These are phyloP conservation scores for Motacilla alba DNA, from an alignment of 2,113 vertebrate genomes.

Conservation along the genomic window DNA sequence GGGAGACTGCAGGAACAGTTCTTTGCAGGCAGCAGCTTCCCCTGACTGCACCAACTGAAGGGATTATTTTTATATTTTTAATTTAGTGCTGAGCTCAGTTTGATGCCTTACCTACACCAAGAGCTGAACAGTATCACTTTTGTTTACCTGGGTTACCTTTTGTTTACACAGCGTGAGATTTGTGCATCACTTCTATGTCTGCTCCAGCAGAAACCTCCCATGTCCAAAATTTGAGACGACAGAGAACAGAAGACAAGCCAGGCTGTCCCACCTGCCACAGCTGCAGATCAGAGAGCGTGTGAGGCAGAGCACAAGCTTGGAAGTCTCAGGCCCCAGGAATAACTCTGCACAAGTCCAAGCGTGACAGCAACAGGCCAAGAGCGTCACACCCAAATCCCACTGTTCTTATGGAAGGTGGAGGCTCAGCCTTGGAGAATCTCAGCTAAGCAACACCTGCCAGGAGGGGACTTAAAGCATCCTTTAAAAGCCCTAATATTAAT, in stretches of 20 bases:
- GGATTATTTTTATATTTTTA: background rate
- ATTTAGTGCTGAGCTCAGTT: background rate
- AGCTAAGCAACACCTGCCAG: background rate
- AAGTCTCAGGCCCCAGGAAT: background rate
- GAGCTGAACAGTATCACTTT: background rate
- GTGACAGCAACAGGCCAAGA: background rate
- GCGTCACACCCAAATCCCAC: background rate
- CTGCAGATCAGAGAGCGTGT: no score
- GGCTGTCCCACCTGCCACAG: rapidly evolving
- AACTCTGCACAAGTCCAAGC: background rate
- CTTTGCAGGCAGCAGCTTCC: background rate
- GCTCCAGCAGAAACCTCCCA: background rate
- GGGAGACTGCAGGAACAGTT: no score
- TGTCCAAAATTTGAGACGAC: background rate
- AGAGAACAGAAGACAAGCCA: rapidly evolving
- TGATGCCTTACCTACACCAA: background rate
- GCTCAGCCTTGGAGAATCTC: background rate
- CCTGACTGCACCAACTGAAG: rapidly evolving
- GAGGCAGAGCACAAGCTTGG: background rate
- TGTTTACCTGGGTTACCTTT: no score
- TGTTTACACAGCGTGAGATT: background rate
- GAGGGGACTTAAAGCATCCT: background rate
- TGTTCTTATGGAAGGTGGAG: no score
- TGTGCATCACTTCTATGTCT: background rate
- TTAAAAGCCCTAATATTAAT: background rate